These are phyloP conservation scores for Corythaeola cristata DNA, from an alignment of 2,113 vertebrate species.

Conservation along the genomic window DNA sequence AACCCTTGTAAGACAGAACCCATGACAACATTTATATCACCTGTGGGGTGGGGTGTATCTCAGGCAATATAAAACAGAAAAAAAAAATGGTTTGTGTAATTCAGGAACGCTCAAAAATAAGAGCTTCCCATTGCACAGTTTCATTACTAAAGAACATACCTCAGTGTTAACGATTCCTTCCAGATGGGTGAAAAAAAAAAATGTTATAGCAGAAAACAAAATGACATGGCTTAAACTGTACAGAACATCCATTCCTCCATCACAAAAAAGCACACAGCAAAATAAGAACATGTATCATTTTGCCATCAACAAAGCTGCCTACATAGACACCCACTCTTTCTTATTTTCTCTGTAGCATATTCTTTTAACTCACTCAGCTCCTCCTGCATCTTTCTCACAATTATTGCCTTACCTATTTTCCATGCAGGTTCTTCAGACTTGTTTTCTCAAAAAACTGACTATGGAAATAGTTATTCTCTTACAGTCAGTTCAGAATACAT, in stretches of 20 bases:
- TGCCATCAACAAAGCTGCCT: constrained; percentile 41
- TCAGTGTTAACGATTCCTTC: not conserved
- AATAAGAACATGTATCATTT: constrained; percentile 49
- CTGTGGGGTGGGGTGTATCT: not conserved
- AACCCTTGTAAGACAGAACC: not conserved
- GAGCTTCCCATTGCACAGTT: not conserved
- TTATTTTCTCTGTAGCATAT: constrained; percentile 17
- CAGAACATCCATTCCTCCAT: not conserved
- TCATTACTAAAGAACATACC: not conserved
- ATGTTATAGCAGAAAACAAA: not conserved
- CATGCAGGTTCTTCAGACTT: not conserved
- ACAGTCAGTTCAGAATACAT: not conserved
- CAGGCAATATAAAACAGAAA: not conserved
- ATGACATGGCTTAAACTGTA: not conserved
- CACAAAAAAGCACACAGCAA: not conserved
- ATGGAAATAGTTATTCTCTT: not conserved
- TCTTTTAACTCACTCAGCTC: constrained; percentile 1
- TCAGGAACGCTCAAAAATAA: not conserved
- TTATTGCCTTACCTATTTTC: not conserved
- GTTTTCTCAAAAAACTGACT: not conserved
- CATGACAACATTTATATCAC: not conserved
- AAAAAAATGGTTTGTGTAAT: not conserved
- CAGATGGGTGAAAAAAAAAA: not conserved
- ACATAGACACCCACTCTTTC: constrained; percentile 7
- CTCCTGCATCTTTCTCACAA: not conserved